Conservation (phyloP, 2,888 invertebrate genomes). For the Agrochola lota region DNA sequence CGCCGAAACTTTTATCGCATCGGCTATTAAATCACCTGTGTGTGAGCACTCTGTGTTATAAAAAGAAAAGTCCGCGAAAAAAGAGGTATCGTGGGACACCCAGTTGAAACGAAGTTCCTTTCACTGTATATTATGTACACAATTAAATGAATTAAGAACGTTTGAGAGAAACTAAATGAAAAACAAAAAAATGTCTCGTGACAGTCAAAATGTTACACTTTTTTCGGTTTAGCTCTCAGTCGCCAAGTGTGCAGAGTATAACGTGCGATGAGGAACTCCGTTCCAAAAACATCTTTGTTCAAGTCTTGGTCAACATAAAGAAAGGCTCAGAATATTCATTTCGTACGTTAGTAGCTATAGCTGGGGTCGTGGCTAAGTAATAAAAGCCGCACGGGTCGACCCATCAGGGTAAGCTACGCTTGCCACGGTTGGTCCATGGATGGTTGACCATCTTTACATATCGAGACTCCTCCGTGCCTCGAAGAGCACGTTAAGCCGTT, state of each 20-base stretch:
- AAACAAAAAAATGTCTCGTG: no score
- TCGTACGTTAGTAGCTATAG: not conserved
- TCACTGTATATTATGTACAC: not conserved
- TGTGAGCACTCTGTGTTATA: not conserved
- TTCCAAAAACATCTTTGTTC: not conserved
- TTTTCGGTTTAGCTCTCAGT: no score
- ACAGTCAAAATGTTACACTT: no score
- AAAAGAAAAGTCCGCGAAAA: not conserved
- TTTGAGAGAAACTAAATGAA: not conserved
- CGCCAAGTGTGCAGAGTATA: no score
- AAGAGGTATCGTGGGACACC: not conserved
- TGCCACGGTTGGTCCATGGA: no score
- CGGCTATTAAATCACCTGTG: conserved; percentile 23
- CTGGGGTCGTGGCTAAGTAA: no score
- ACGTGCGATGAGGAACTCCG: no score
- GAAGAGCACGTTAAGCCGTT: no score
- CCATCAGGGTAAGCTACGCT: no score
- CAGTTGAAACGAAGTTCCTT: not conserved
- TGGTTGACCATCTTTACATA: no score
- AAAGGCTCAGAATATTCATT: conserved; percentile 3
- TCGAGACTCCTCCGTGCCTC: no score
- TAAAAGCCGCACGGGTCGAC: no score
- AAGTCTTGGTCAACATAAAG: not conserved
- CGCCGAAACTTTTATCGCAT: conserved; percentile 28
- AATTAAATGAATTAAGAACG: not conserved